Evolutionary conservation across 2,888 invertebrate species (phyloP).

Genomic region (Trachelus iudaicus): DNA sequence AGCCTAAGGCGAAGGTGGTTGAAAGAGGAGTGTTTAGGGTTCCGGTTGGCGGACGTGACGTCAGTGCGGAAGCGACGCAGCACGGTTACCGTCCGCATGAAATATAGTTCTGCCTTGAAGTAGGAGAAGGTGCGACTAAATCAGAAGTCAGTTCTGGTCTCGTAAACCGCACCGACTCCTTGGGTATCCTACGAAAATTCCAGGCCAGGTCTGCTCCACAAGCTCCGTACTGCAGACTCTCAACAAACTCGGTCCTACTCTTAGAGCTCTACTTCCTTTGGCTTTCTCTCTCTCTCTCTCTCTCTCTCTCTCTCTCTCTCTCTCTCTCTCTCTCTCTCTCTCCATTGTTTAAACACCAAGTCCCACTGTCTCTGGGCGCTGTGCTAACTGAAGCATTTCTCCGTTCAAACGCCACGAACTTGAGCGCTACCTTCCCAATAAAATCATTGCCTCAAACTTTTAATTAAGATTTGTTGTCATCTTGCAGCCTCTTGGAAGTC

Average conservation of each 20-base stretch:
- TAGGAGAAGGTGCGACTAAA: neutral
- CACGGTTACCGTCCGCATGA: constrained; percentile 34
- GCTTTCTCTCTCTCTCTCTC: constrained; percentile 19
- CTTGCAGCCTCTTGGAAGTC: neutral
- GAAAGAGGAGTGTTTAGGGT: constrained; percentile 20
- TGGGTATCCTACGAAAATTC: neutral
- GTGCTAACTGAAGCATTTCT: neutral
- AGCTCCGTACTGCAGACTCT: neutral
- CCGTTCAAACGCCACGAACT: neutral
- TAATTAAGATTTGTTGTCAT: constrained; percentile 18
- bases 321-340: neutral
- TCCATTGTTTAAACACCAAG: neutral
- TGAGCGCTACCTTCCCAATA: neutral
- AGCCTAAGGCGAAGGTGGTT: neutral
- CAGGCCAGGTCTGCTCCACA: neutral
- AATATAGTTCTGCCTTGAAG: constrained; percentile 15
- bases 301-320: neutral
- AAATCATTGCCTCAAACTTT: constrained; percentile 10
- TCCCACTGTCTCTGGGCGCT: neutral
- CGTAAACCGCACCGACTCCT: neutral
- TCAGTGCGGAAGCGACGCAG: constrained; percentile 34
- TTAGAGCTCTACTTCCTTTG: constrained; percentile 15
- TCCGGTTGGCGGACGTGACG: constrained; percentile 24
- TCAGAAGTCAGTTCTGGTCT: neutral
- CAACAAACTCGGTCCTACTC: constrained; percentile 1